phyloP scores from a whole-genome alignment of 2,797 vertebrate species.

The Peromyscus attwateri region DNA sequence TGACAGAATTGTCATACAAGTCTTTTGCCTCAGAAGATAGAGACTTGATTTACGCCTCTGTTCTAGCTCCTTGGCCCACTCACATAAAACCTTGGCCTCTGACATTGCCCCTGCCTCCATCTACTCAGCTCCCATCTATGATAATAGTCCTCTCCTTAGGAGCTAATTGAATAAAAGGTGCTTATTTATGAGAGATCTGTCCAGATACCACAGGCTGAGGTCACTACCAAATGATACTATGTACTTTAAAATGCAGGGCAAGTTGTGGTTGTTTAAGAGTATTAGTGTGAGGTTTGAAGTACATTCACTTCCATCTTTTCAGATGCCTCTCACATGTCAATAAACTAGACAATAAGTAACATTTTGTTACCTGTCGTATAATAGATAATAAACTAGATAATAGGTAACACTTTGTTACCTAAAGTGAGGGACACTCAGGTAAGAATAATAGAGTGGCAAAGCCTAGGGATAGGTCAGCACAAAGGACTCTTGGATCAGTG shows the following conservation, averaged over 20 bases:
- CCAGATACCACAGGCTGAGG: not conserved
- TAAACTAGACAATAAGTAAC: not conserved
- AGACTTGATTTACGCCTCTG: slow-evolving; percentile 18
- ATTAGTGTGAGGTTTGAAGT: slow-evolving; percentile 42
- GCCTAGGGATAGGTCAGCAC: not conserved
- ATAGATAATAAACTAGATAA: not conserved
- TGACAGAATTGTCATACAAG: slow-evolving; percentile 17
- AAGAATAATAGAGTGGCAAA: slow-evolving; percentile 5
- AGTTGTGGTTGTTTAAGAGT: not conserved
- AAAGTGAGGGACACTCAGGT: not conserved
- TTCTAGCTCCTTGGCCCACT: not conserved
- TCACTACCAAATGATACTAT: not conserved
- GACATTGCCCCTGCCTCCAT: not conserved
- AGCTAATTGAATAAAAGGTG: slow-evolving; percentile 36
- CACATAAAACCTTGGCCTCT: slow-evolving; percentile 15
- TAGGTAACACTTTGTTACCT: not conserved
- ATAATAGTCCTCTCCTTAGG: not conserved
- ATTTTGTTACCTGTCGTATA: not conserved
- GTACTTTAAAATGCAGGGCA: not conserved
- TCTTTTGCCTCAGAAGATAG: not conserved
- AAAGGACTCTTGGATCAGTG: slow-evolving; percentile 13
- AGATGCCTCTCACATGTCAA: not conserved
- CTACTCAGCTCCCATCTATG: not conserved
- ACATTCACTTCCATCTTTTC: slow-evolving; percentile 21
- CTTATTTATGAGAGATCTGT: slow-evolving; percentile 59